phyloP scores from a whole-genome alignment of 35 echinoderm and acorn worm genomes.

The Apostichopus parvimensis region DNA sequence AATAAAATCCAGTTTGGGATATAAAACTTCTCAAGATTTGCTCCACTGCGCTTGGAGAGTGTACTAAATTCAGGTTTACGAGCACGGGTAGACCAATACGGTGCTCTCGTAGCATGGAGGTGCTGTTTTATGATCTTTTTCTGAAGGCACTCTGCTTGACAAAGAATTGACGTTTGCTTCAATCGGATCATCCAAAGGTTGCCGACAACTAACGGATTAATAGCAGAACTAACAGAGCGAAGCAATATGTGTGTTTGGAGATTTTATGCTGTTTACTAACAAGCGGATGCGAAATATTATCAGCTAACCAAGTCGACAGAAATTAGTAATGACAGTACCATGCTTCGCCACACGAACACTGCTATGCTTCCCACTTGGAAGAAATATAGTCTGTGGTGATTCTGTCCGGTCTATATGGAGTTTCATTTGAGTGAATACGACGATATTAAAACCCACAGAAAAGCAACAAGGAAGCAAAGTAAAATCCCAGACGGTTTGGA shows the following conservation, averaged over 20 bases:
- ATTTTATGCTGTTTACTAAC: slow-evolving; percentile 55
- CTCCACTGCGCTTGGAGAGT: slow-evolving; percentile 35
- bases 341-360: background rate
- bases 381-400: background rate
- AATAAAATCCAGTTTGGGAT: slow-evolving; percentile 51
- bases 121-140: slow-evolving; percentile 42
- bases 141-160: slow-evolving; percentile 25
- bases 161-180: slow-evolving; percentile 39
- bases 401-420: too few species aligned
- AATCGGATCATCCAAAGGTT: background rate
- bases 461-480: too few species aligned
- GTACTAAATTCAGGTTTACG: slow-evolving; percentile 55
- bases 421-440: too few species aligned
- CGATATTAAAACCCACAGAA: too few species aligned
- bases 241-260: slow-evolving; percentile 24
- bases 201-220: slow-evolving; percentile 43
- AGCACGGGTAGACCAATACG: slow-evolving; percentile 28
- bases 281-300: slow-evolving; percentile 8
- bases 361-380: slow-evolving; percentile 24
- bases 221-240: slow-evolving; percentile 37
- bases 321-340: slow-evolving; percentile 20
- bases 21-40: slow-evolving; percentile 53
- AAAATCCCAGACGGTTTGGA: too few species aligned
- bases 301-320: background rate
- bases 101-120: background rate